Conservation (phyloP, 2,888 invertebrate genomes). For the Callyntrura guangdongensis region DNA sequence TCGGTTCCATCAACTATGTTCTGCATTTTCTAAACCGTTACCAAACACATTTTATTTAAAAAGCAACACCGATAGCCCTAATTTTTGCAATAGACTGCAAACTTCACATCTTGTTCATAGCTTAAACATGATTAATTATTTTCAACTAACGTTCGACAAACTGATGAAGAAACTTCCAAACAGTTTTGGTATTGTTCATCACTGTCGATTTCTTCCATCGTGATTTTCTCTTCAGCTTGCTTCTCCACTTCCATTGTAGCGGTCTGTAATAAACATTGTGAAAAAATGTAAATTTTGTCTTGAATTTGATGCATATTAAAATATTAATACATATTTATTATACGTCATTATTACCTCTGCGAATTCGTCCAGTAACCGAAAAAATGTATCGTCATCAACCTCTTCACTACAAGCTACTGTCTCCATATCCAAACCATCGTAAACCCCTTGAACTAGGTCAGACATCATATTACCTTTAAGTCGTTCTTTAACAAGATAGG, state of each 20-base stretch:
- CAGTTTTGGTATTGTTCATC: neutral
- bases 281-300: neutral
- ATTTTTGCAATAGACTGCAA: neutral
- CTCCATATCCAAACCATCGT: constrained; percentile 18
- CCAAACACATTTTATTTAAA: neutral
- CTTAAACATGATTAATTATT: neutral
- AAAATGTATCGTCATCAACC: constrained; percentile 37
- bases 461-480: neutral
- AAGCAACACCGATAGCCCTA: neutral
- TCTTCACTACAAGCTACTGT: neutral
- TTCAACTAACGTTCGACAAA: neutral
- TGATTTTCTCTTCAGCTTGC: neutral
- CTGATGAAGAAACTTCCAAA: constrained; percentile 9
- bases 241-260: neutral
- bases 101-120: neutral
- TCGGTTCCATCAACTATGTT: neutral
- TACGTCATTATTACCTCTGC: constrained; percentile 1
- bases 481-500: too few species aligned
- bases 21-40: neutral
- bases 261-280: neutral
- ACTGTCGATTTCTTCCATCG: neutral
- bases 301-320: neutral
- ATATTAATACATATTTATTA: neutral
- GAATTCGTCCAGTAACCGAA: neutral
- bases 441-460: neutral